phyloP scores from a whole-genome alignment of 2,797 vertebrate genomes.

The Premnoplex brunnescens region DNA sequence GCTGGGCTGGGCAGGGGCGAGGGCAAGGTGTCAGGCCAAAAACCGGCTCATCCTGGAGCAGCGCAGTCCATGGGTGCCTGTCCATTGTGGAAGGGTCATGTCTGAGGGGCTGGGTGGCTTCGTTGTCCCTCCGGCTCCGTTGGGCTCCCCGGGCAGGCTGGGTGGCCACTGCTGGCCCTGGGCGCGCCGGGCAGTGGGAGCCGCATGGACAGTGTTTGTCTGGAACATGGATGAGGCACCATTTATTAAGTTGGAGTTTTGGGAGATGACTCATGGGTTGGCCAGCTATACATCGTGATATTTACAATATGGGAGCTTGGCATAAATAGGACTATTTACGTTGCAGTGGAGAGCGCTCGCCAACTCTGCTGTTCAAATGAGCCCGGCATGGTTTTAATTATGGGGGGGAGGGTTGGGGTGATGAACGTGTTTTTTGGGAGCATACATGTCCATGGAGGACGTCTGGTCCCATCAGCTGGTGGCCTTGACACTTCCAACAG shows the following conservation, averaged over 20 bases:
- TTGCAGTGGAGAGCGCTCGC: slow-evolving; percentile 69
- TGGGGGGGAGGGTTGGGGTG: neutral
- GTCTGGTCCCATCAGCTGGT: neutral
- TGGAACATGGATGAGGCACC: slow-evolving; percentile 72
- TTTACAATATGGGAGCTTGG: slow-evolving; percentile 79
- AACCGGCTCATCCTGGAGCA: neutral
- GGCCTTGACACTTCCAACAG: neutral
- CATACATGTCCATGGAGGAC: neutral
- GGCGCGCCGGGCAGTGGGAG: neutral
- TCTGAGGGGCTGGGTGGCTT: neutral
- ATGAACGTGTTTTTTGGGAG: slow-evolving; percentile 52
- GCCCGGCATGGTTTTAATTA: slow-evolving; percentile 76
- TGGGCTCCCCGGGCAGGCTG: neutral
- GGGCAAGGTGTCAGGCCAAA: neutral
- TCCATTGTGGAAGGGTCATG: neutral
- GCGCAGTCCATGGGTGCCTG: neutral
- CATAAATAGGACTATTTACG: slow-evolving; percentile 78
- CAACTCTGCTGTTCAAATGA: slow-evolving; percentile 60
- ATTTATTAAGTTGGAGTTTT: slow-evolving; percentile 75
- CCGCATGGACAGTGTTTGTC: slow-evolving; percentile 3
- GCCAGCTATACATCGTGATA: slow-evolving; percentile 74
- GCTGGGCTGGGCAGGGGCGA: neutral
- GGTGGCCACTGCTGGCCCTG: neutral
- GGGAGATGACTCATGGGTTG: slow-evolving; percentile 78
- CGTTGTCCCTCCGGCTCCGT: accelerated